phyloP scores from a whole-genome alignment of 2,797 vertebrate species.

The Melanotaenia pygmaea region DNA sequence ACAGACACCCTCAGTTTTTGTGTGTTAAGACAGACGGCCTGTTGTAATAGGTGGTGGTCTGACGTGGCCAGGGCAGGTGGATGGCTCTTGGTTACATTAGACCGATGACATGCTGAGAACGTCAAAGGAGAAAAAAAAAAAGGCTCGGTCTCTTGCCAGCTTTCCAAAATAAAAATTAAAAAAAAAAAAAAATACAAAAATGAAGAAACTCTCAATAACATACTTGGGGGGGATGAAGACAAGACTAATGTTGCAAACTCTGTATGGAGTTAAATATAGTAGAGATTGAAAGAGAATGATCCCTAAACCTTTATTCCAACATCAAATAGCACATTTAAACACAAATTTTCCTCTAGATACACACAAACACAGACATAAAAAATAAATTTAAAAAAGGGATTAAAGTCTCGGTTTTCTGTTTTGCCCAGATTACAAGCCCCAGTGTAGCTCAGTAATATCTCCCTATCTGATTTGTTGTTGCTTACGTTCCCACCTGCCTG shows the following conservation, averaged over 20 bases:
- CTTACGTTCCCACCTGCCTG: conserved; percentile 40
- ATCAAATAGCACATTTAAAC: conserved; percentile 26
- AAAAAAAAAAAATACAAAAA: background rate
- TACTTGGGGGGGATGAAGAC: conserved; percentile 16
- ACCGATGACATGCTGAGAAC: conserved; percentile 47
- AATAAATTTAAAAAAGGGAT: conserved; percentile 8
- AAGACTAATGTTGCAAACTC: conserved; percentile 33
- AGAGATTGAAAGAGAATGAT: conserved; percentile 16
- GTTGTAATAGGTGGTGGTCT: conserved; percentile 49
- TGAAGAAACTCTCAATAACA: conserved; percentile 13
- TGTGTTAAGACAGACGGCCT: conserved; percentile 52
- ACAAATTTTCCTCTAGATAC: conserved; percentile 30
- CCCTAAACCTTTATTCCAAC: conserved; percentile 31
- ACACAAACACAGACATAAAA: background rate
- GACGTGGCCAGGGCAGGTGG: conserved; percentile 49
- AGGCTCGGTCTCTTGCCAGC: conserved; percentile 39
- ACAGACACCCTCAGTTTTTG: conserved; percentile 54
- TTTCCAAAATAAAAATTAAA: conserved; percentile 7
- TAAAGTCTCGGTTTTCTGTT: conserved; percentile 51
- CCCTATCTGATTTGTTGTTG: conserved; percentile 54
- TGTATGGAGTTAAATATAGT: conserved; percentile 29
- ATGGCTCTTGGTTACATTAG: conserved; percentile 55
- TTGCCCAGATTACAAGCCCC: conserved; percentile 38
- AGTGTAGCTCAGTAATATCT: conserved; percentile 43
- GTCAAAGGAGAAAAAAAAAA: conserved; percentile 25